Base-by-base conservation (phyloP, 2,113 vertebrate species). In the Halichoerus grypus region DNA sequence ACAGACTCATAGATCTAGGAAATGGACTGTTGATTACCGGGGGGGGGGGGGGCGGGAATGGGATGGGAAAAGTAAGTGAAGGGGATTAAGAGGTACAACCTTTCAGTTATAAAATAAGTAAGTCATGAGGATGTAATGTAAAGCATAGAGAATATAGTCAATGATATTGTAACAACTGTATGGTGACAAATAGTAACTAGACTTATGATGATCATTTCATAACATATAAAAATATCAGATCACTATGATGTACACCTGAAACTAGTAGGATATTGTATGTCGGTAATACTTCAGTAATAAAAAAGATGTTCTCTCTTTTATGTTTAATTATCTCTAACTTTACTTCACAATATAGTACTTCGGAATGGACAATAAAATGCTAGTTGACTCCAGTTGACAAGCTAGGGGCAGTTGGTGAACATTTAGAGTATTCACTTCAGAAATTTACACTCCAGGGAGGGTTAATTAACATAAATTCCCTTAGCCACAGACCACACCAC, bases 301-400 rank as follows among this genome's bases (percentile, higher is more conserved):
- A 92, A 77, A 95, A 59, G 61, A 76, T 67, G 8, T 26, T 28
- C 51, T 92, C 31, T 28, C 12, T 82, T 83, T 93, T 12, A 9
- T 31, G 13, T 89, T 94, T 93, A 84, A 63, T 88, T 39, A 14
- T 61, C 46, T 96, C 91, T 83, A 61, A 72, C 39, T 69, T 87
- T 80, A 26, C 22, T 26, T 74, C 39, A 22, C 33, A 65, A 10
- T 24, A 1, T n/a, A 33, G 14, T 82, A 31, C 36, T 76, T 88
- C 16, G 14, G 26, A 46, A 3, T 11, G 80, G 69, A 65, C 7
- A 7, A n/a, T 77, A 63, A 76, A 94, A 76, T 72, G 16, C 42
- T 77, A 71, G 76, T 53, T 76, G 85, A 81, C 33, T 42, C n/a
- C 82, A 77, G 0, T 59, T 1, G n/a, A 63, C 6, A 81, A 10